Evolutionary conservation across 2,888 invertebrate species (phyloP).

Genomic region (Azorinus chamasolen): DNA sequence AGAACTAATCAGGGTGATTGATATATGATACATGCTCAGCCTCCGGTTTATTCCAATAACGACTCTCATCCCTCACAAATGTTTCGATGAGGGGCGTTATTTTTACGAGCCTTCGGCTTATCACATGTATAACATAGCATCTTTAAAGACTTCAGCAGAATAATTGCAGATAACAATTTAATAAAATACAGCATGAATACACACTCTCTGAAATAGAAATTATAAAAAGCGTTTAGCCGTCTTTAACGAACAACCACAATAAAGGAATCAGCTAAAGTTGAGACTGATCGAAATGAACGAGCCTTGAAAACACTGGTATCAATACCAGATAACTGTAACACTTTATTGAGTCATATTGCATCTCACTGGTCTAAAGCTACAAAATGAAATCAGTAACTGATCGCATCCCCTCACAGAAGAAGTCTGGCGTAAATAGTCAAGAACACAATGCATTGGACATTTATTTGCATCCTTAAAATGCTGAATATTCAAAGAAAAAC

Average conservation of each 20-base stretch:
- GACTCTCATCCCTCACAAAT: constrained; percentile 49
- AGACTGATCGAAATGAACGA: constrained; percentile 37
- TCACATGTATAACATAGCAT: constrained; percentile 40
- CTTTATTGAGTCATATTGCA: constrained; percentile 40
- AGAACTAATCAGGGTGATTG: background rate
- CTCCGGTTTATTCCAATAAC: constrained; percentile 49
- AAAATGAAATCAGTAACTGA: constrained; percentile 43
- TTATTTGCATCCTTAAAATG: constrained; percentile 34
- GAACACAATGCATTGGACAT: constrained; percentile 46
- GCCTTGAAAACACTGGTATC: constrained; percentile 33
- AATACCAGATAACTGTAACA: constrained; percentile 36
- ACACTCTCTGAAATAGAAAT: constrained; percentile 32
- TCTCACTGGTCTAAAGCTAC: constrained; percentile 37
- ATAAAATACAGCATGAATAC: constrained; percentile 23
- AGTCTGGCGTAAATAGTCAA: constrained; percentile 26
- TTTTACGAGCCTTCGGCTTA: constrained; percentile 33
- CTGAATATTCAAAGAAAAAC: constrained; percentile 23
- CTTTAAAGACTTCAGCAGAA: constrained; percentile 26
- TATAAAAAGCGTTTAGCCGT: constrained; percentile 32
- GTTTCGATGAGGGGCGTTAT: constrained; percentile 53
- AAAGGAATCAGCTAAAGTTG: constrained; percentile 31
- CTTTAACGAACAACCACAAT: constrained; percentile 16
- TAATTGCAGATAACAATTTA: background rate
- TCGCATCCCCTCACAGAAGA: constrained; percentile 2
- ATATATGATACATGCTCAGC: constrained; percentile 35